Base-by-base conservation (phyloP, 2,797 vertebrate genomes). In the Cirrhinus molitorella region DNA sequence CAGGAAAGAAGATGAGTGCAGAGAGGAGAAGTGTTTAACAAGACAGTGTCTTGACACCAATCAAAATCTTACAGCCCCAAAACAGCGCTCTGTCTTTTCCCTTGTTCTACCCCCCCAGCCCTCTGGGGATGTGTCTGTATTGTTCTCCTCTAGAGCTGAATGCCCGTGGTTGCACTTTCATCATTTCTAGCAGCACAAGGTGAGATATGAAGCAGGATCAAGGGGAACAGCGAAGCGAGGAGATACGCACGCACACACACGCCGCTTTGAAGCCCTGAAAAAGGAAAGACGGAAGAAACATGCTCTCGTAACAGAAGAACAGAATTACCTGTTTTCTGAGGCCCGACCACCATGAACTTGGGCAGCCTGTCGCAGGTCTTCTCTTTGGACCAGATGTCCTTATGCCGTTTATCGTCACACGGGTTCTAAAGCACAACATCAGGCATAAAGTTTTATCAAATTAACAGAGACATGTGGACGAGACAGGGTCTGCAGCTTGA, bases 341-440 rank as follows among this genome's bases (percentile, higher is more conserved):
- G 98, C 84, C 98, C 98, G 82, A 98, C 94, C 81, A 99, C 96
- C 88, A 99, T 96, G 91, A 98, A 98, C 88, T 96, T 98, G 85
- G 98, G 98, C 81, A 99, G 91, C 83, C 97, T 96, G 88, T 97
- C 96, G 7, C 98, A 99, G 0, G 97, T 98, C 95, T 99, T 99
- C 89, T 98, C 97, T 92, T 97, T 97, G 85, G 98, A 99, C 98
- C 98, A 99, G 91, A 99, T 99, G 90, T 99, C 98, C 93, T 97
- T 97, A 89, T 99, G 98, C 5, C 98, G 94, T 89, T 97, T 98
- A 86, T 99, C 98, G 34, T 99, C 97, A 83, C 98, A 99, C 0
- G 98, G 98, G 88, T 98, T 99, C 97, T 99, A 86, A 21, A 87
- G 71, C 71, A 68, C 21, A 34, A 34, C 25, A 81, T 66, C 16